Evolutionary conservation across 2,888 invertebrate species (phyloP).

Genomic region (Mesochorus sp.): DNA sequence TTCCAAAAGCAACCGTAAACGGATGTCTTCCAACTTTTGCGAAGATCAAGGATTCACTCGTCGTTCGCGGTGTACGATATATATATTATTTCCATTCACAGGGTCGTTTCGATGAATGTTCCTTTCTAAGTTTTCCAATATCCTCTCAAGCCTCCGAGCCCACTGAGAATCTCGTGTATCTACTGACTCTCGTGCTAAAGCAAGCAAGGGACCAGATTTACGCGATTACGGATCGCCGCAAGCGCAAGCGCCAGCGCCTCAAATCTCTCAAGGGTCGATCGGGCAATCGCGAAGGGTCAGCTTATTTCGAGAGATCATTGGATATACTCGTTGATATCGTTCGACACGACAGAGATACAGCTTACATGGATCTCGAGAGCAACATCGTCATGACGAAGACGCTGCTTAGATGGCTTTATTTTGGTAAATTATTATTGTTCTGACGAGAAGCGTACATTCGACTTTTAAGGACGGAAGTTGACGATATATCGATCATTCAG

Average conservation of each 20-base stretch:
- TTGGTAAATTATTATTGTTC: constrained; percentile 68
- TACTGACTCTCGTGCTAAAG: constrained; percentile 85
- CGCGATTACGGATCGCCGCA: constrained; percentile 63
- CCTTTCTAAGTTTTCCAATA: constrained; percentile 67
- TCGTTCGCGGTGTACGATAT: no score
- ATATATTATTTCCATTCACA: no score
- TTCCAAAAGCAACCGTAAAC: no score
- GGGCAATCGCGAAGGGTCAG: constrained; percentile 67
- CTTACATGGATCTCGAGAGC: constrained; percentile 82
- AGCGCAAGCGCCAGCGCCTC: constrained; percentile 52
- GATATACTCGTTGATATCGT: constrained; percentile 85
- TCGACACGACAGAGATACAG: constrained; percentile 84
- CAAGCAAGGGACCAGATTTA: constrained; percentile 85
- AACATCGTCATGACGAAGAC: constrained; percentile 84
- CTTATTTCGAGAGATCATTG: constrained; percentile 84
- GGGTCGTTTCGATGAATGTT: constrained; percentile 64
- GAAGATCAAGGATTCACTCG: constrained; percentile 12
- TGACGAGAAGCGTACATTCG: no score
- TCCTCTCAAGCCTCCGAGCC: constrained; percentile 77
- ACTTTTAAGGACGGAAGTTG: no score
- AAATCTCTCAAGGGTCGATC: constrained; percentile 54
- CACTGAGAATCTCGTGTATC: constrained; percentile 85
- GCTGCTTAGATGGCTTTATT: constrained; percentile 86
- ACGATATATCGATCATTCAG: no score
- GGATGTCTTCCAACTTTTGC: no score